phyloP scores from a whole-genome alignment of 1,140 invertebrate species.

The Halictus rubicundus region DNA sequence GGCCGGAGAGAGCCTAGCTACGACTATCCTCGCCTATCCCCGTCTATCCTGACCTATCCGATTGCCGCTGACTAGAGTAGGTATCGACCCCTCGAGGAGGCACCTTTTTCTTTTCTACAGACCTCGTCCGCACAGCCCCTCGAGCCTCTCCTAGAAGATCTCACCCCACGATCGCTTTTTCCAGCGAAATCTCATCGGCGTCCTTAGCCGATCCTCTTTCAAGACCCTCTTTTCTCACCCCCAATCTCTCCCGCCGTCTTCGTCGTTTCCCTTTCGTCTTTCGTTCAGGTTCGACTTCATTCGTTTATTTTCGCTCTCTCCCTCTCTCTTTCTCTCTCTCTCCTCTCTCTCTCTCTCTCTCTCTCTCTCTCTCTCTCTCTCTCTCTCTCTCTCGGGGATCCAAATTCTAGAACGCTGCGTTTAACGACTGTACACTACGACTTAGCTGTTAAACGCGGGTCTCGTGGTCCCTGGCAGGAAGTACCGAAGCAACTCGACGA shows the following conservation, averaged over 20 bases:
- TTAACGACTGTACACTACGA: constrained; percentile 44
- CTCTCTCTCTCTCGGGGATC: constrained; percentile 17
- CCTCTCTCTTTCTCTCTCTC: not conserved
- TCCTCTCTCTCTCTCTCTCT: constrained; percentile 1
- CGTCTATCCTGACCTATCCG: constrained; percentile 63
- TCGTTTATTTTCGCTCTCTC: not conserved
- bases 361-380: not conserved
- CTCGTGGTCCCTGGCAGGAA: constrained; percentile 39
- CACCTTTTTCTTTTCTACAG: constrained; percentile 14
- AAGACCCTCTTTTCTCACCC: not conserved
- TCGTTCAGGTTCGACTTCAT: not conserved
- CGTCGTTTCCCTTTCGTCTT: not conserved
- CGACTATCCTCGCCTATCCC: constrained; percentile 39
- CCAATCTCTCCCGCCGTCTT: not conserved
- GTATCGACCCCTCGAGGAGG: constrained; percentile 67
- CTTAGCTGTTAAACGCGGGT: constrained; percentile 41
- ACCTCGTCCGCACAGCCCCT: not conserved
- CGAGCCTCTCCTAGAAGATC: constrained; percentile 1
- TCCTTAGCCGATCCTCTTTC: not conserved
- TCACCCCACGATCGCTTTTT: not conserved
- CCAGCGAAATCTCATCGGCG: constrained; percentile 19
- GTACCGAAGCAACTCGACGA: constrained; percentile 52
- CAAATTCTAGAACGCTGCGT: constrained; percentile 40
- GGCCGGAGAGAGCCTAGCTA: not conserved
- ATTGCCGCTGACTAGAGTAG: constrained; percentile 65